Base-by-base conservation (phyloP, 1,140 invertebrate genomes). In the Dufourea novaeangliae region DNA sequence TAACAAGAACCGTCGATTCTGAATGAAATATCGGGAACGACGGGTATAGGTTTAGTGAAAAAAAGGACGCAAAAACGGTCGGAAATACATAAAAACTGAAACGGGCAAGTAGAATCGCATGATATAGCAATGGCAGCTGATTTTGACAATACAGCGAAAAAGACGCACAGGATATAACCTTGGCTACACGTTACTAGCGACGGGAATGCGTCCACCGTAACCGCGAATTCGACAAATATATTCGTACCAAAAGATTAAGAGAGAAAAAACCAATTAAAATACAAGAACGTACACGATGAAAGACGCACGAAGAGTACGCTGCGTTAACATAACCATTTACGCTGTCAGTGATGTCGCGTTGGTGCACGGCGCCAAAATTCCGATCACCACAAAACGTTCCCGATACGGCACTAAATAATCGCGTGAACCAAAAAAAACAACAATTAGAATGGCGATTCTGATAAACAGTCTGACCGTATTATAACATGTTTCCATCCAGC, bases 61-160 rank as follows among this genome's bases (percentile, higher is more conserved):
- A 62, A 61, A 22, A 46, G 5, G 0, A 25, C 25, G 59, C 1
- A 62, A 62, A 34, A 12, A 62, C 2, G 17, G 5, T n/a, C 8
- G 22, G 22, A 4, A 39, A 37, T 46, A 61, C 14, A 52, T 34
- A 27, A 41, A 46, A 63, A 22, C 44, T 32, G 41, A 44, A 62
- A 29, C 20, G 25, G n/a, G 37, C 54, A 59, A 39, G 64, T 57
- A 59, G 20, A 67, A 54, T 39, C 20, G 46, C 44, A 69, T 32
- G 64, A 44, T 59, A 83, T 78, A 87, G 83, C 66, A 91, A 91
- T 91, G 91, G 91, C 91, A 92, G 91, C 91, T 92, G 91, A 92
- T 92, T 92, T 92, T 92, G 91, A 92, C 91, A 92, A 91, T 89
- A 86, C 85, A 70, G 76, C 34, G 76, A 56, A n/a, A 78, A 75